Percentiles rank a stretch among this genome's conserved stretches.
Evolutionary conservation across 2,888 invertebrate genomes (phyloP).

Genomic region (Fragum sueziense): DNA sequence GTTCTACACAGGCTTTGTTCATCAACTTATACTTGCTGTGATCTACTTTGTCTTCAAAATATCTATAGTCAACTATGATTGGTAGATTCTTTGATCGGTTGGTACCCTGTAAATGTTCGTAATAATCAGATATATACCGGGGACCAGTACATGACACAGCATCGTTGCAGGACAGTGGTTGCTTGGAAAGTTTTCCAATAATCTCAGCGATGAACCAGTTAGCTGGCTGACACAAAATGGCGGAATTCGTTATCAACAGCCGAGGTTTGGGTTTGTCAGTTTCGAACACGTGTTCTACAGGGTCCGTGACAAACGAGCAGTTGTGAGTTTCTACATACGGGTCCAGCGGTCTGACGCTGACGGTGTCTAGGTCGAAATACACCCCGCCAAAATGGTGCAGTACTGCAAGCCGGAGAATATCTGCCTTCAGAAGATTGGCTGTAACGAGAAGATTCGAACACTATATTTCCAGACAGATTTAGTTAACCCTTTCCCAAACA

Average conservation of each 20-base stretch:
- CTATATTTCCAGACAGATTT: too few species aligned
- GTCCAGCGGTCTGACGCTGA: neutral
- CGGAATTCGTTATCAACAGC: neutral
- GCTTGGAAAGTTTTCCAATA: neutral
- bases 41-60: neutral
- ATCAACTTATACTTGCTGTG: neutral
- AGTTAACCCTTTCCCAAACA: too few species aligned
- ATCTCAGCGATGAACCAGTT: neutral
- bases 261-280: neutral
- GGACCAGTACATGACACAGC: neutral
- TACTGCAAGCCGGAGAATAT: neutral
- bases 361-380: slow-evolving; percentile 9
- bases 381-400: neutral
- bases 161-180: neutral
- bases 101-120: neutral
- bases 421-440: neutral
- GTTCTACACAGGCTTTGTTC: neutral
- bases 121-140: neutral
- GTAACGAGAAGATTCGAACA: neutral
- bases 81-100: neutral
- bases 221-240: neutral
- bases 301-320: neutral
- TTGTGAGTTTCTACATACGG: neutral
- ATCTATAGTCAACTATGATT: neutral
- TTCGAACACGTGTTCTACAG: neutral